Evolutionary conservation across 2,888 invertebrate species (phyloP), one percentile per base, ranked within the genome.

Genomic region (Trisateles emortualis): DNA sequence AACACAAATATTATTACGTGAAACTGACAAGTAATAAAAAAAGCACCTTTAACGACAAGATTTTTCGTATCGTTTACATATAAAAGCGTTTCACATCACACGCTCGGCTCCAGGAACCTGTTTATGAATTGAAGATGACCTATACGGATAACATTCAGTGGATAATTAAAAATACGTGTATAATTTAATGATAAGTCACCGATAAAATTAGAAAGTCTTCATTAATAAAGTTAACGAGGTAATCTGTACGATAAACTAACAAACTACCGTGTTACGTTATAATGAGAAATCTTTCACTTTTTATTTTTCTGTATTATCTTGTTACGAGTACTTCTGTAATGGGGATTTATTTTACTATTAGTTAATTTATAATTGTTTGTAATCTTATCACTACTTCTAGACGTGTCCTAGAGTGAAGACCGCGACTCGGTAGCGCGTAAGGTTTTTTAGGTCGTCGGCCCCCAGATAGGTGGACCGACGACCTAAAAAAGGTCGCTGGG

Each of bases 241-340:
- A 1, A 42, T 13, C 30, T 29, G 6, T 11, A 13, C n/a, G 8
- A 39, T 29, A 14, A 39, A 13, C 4, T 11, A 19, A 11, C 29
- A 1, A 11, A 17, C 43, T 32, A 13, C 22, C 10, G 32, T 19
- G n/a, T 19, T 33, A 33, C 13, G 32, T 32, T 14, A 22, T 10
- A 19, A 42, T 30, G 30, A 32, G 11, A 14, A 3, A 3, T 32
- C 43, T 19, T 43, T 32, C 22, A 33, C 19, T 43, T 43, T n/a
- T 33, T 43, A 13, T 17, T 45, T 36, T 45, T 19, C 3, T 26
- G 22, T 5, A 3, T 22, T 22, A 22, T 2, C 22, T 22, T 22
- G n/a, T n/a, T 3, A 22, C 22, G 5, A 22, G 5, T 22, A n/a
- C n/a, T n/a, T n/a, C n/a, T n/a, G n/a, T 22, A 22, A 5, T 26